phyloP scores from a whole-genome alignment of 2,797 vertebrate genomes.

The Clamator glandarius region DNA sequence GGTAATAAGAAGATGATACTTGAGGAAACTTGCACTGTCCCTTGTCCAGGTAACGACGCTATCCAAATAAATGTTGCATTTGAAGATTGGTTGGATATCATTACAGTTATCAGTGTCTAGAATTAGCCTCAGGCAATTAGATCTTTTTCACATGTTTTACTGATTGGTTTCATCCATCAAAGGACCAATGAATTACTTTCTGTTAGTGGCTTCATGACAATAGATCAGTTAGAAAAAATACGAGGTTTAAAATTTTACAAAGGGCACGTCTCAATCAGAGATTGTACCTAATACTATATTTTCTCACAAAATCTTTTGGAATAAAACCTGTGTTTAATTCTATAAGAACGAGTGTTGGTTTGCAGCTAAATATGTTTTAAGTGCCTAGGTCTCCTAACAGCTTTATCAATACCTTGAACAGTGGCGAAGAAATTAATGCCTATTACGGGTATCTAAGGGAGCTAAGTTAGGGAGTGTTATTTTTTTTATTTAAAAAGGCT shows the following conservation, averaged over 20 bases:
- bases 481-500: neutral
- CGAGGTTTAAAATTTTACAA: neutral
- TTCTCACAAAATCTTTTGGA: neutral
- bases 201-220: neutral
- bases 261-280: neutral
- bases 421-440: neutral
- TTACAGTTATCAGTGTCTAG: neutral
- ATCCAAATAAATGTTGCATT: neutral
- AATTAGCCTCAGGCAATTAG: neutral
- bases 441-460: neutral
- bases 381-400: neutral
- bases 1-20: conserved; percentile 84
- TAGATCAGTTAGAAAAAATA: neutral
- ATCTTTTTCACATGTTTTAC: neutral
- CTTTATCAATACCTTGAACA: neutral
- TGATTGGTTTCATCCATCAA: neutral
- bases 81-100: neutral
- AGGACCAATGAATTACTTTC: neutral
- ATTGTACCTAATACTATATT: neutral
- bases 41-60: conserved; percentile 90
- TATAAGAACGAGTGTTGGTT: neutral
- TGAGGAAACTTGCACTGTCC: conserved; percentile 89
- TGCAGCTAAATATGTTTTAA: neutral
- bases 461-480: neutral
- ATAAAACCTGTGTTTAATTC: neutral